A percentile compares a stretch with the other conserved stretches of the same genome.
These are phyloP conservation scores for Brevipalpus yothersi DNA, from an alignment of 1,140 invertebrate genomes.

Conservation along the genomic window DNA sequence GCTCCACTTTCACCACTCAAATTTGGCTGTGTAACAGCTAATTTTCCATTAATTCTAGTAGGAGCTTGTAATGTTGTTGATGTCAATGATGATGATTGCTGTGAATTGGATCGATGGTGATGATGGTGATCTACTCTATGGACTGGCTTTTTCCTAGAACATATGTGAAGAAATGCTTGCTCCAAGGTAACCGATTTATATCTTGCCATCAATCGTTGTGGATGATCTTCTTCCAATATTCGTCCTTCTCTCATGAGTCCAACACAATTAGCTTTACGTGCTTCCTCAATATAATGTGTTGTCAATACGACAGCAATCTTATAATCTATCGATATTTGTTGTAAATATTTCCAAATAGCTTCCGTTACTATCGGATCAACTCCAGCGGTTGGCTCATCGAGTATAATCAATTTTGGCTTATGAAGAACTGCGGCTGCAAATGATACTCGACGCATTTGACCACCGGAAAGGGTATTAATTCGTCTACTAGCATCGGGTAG, in stretches of 20 bases:
- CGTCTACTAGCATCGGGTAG: conserved; percentile 30
- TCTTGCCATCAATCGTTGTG: neutral
- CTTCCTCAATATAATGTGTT: conserved; percentile 24
- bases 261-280: conserved; percentile 17
- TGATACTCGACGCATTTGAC: conserved; percentile 69
- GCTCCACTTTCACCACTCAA: neutral
- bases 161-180: conserved; percentile 5
- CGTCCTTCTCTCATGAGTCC: conserved; percentile 3
- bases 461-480: conserved; percentile 26
- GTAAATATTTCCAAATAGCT: conserved; percentile 20
- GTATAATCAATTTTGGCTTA: conserved; percentile 34
- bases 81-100: neutral
- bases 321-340: conserved; percentile 14
- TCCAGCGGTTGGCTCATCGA: conserved; percentile 24
- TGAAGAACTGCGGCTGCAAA: conserved; percentile 78
- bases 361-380: conserved; percentile 18
- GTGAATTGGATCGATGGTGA: neutral
- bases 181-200: conserved; percentile 1
- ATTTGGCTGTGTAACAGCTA: neutral
- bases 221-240: conserved; percentile 3
- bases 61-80: neutral
- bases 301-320: conserved; percentile 20
- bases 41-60: neutral
- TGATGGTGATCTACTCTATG: neutral
- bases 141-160: neutral